phyloP scores from a whole-genome alignment of 2,113 vertebrate genomes.

The Gobio gobio region DNA sequence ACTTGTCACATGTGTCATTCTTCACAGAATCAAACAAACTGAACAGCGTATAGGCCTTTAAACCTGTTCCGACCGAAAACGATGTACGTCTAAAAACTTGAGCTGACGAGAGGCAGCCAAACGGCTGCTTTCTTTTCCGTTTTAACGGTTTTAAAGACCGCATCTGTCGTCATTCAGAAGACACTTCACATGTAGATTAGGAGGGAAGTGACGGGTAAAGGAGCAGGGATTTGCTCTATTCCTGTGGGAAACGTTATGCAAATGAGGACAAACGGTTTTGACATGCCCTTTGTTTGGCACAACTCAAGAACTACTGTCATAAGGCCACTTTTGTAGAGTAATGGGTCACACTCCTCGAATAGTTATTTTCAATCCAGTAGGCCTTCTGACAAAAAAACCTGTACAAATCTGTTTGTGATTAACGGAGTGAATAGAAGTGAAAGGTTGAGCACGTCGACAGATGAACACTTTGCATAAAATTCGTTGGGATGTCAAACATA shows the following conservation, averaged over 20 bases:
- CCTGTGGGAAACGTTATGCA: slow-evolving; percentile 57
- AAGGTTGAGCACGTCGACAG: slow-evolving; percentile 36
- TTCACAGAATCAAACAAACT: neutral
- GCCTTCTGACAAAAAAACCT: neutral
- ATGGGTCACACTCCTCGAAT: neutral
- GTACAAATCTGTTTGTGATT: neutral
- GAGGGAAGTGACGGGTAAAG: slow-evolving; percentile 29
- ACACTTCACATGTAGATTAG: slow-evolving; percentile 55
- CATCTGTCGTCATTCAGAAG: slow-evolving; percentile 52
- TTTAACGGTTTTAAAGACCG: slow-evolving; percentile 30
- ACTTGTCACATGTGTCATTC: neutral
- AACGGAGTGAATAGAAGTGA: neutral
- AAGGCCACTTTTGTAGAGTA: slow-evolving; percentile 7
- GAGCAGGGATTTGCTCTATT: slow-evolving; percentile 35
- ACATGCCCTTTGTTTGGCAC: slow-evolving; percentile 36
- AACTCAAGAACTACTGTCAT: neutral
- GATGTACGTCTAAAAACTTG: too few species aligned
- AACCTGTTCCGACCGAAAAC: too few species aligned
- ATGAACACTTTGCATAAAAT: slow-evolving; percentile 56
- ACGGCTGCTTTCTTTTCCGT: slow-evolving; percentile 21
- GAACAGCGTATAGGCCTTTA: neutral
- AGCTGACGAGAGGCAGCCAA: neutral
- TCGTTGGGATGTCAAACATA: slow-evolving; percentile 52
- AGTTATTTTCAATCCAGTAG: neutral
- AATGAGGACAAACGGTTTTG: slow-evolving; percentile 54